These are phyloP conservation scores for Drosophila bunnanda DNA, from an alignment of 2,888 invertebrate genomes.

Conservation along the genomic window DNA sequence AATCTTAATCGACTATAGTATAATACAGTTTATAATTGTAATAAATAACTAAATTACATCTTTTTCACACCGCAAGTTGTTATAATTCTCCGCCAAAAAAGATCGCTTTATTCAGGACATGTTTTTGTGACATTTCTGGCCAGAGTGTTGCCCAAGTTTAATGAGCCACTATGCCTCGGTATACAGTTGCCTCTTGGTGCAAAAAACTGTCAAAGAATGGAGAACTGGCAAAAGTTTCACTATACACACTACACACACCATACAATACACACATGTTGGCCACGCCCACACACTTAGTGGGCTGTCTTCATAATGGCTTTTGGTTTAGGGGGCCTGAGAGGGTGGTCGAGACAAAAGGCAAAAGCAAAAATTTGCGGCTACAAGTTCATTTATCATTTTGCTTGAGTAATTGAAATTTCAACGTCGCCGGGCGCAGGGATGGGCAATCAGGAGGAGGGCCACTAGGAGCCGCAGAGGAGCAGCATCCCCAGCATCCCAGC, in stretches of 20 bases:
- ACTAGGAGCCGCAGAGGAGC: constrained; percentile 14
- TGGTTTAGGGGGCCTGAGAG: constrained; percentile 12
- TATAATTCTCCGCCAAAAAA: not conserved
- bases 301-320: constrained; percentile 76
- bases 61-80: not conserved
- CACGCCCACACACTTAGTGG: constrained; percentile 78
- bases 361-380: constrained; percentile 77
- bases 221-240: constrained; percentile 56
- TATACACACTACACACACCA: constrained; percentile 49
- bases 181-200: constrained; percentile 23
- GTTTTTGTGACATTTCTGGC: constrained; percentile 10
- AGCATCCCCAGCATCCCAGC: constrained; percentile 10
- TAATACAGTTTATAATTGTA: not conserved
- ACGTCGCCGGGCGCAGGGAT: constrained; percentile 46
- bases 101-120: not conserved
- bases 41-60: not conserved
- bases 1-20: too few relatives aligned
- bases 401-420: constrained; percentile 78
- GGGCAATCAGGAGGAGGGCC: constrained; percentile 41
- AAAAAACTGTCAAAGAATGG: constrained; percentile 41
- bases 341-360: constrained; percentile 61
- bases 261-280: constrained; percentile 49
- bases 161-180: constrained; percentile 23
- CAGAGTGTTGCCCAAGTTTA: constrained; percentile 29
- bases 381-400: constrained; percentile 78